Evolutionary conservation across 2,797 vertebrate species (phyloP).

Genomic region (Smutsia temminckii): DNA sequence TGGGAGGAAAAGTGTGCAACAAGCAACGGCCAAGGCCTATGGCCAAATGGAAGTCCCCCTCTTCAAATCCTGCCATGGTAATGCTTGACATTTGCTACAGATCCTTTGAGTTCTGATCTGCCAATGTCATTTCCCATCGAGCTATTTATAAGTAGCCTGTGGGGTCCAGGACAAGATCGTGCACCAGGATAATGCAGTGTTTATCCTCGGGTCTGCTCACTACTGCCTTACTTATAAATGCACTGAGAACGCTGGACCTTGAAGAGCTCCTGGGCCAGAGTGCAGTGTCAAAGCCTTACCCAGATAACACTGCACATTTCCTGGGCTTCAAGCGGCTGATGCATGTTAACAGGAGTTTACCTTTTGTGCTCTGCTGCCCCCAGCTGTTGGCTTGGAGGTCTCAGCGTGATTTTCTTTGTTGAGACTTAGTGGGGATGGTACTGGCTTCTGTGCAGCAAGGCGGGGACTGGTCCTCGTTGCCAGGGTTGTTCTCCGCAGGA

Average conservation of each 20-base stretch:
- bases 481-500: constrained; percentile 87
- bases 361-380: constrained; percentile 87
- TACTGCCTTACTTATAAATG: neutral
- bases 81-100: neutral
- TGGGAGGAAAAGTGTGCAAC: neutral
- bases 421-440: neutral
- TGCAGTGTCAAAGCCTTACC: neutral
- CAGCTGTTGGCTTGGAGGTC: constrained; percentile 78
- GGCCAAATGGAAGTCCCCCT: neutral
- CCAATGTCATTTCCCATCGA: neutral
- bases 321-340: neutral
- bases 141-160: neutral
- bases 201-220: neutral
- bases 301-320: neutral
- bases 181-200: neutral
- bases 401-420: constrained; percentile 72
- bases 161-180: neutral
- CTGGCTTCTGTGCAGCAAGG: constrained; percentile 73
- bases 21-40: neutral
- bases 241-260: neutral
- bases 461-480: constrained; percentile 86
- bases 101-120: neutral
- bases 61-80: neutral
- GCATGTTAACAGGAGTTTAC: constrained; percentile 78
- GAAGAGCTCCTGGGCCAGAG: neutral